phyloP scores from a whole-genome alignment of 2,888 invertebrate species.

The Pyrgus malvae region DNA sequence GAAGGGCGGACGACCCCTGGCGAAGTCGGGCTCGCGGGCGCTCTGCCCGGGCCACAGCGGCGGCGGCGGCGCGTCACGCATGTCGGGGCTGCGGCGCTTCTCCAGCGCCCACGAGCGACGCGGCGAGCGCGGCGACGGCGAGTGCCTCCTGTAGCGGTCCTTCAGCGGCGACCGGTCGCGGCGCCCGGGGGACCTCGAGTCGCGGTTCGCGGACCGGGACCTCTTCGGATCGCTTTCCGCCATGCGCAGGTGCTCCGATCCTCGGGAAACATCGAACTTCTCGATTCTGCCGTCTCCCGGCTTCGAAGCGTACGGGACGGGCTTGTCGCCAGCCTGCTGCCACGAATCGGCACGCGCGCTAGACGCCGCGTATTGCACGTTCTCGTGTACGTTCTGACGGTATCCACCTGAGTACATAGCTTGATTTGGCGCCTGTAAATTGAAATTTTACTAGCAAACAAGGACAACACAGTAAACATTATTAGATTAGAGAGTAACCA shows the following conservation, averaged over 20 bases:
- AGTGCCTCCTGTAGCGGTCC: conserved; percentile 59
- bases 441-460: conserved; percentile 66
- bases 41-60: conserved; percentile 63
- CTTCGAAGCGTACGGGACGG: conserved; percentile 40
- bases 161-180: conserved; percentile 58
- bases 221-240: conserved; percentile 36
- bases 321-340: conserved; percentile 43
- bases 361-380: conserved; percentile 44
- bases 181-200: conserved; percentile 59
- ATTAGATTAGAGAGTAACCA: conserved; percentile 15
- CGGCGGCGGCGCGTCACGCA: conserved; percentile 59
- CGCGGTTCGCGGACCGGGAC: conserved; percentile 42
- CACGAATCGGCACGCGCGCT: conserved; percentile 46
- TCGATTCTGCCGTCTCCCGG: conserved; percentile 50
- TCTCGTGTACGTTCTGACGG: conserved; percentile 51
- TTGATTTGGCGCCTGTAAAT: conserved; percentile 73
- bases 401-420: conserved; percentile 70
- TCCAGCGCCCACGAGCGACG: conserved; percentile 72
- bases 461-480: conserved; percentile 30
- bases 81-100: conserved; percentile 60
- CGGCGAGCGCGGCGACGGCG: conserved; percentile 63
- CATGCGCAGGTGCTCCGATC: conserved; percentile 33
- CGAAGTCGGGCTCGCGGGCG: conserved; percentile 35
- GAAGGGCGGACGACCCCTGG: conserved; percentile 34
- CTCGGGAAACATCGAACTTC: conserved; percentile 39